A percentile compares a stretch with the other conserved stretches of the same genome.
These are phyloP conservation scores for Coleophora flavipennella DNA, from an alignment of 2,888 invertebrate species.

Conservation along the genomic window DNA sequence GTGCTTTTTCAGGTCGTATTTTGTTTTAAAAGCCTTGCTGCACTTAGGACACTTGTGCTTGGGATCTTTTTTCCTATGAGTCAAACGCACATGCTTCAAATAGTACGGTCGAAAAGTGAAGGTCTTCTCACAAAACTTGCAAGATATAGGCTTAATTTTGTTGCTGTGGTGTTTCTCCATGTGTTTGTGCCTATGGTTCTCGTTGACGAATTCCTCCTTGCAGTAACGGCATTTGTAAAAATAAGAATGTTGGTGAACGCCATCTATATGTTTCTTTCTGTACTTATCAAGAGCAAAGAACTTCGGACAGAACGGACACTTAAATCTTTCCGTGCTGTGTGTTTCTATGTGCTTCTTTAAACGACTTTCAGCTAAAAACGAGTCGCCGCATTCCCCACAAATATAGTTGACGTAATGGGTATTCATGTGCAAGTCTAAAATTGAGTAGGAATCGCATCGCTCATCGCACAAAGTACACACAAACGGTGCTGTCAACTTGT, in stretches of 20 bases:
- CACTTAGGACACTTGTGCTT: constrained; percentile 30
- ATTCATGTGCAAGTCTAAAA: constrained; percentile 49
- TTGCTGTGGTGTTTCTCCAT: constrained; percentile 29
- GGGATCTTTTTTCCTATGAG: constrained; percentile 29
- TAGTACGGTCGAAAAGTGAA: constrained; percentile 58
- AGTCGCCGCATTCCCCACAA: constrained; percentile 44
- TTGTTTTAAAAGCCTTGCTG: constrained; percentile 19
- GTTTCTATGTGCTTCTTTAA: constrained; percentile 45
- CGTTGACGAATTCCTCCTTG: constrained; percentile 23
- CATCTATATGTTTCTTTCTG: constrained; percentile 30
- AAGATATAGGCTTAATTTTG: constrained; percentile 26
- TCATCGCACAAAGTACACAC: constrained; percentile 37
- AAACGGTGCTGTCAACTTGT: constrained; percentile 19
- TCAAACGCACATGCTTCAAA: constrained; percentile 41
- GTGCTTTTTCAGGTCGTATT: constrained; percentile 24
- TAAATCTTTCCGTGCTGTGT: constrained; percentile 48
- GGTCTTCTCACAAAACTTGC: constrained; percentile 45
- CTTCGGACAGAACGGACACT: constrained; percentile 55
- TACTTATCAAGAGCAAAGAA: constrained; percentile 45
- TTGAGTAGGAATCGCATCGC: constrained; percentile 25
- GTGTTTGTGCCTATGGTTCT: constrained; percentile 15
- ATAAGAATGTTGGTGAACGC: constrained; percentile 25
- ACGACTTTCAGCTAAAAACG: constrained; percentile 27
- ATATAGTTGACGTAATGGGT: constrained; percentile 44
- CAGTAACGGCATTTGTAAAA: constrained; percentile 39